A percentile compares a stretch with the other conserved stretches of the same genome.
Evolutionary conservation across 2,888 invertebrate species (phyloP).

Genomic region (Synergus umbraculus): DNA sequence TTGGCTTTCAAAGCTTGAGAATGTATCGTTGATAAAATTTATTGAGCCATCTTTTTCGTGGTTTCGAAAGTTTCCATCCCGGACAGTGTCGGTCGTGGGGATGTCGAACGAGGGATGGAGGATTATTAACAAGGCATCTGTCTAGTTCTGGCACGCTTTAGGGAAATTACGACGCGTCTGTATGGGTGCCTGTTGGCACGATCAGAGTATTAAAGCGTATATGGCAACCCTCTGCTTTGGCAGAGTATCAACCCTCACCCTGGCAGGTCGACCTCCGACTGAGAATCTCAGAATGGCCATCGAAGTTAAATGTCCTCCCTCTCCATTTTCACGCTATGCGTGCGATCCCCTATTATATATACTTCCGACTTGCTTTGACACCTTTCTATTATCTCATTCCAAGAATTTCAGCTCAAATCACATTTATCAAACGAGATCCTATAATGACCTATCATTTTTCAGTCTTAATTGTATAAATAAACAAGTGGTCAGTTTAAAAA

Average conservation of each 20-base stretch:
- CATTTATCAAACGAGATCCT: conserved; percentile 27
- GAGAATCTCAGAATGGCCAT: conserved; percentile 42
- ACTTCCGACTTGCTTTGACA: conserved; percentile 40
- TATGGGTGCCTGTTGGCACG: conserved; percentile 60
- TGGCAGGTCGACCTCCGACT: conserved; percentile 43
- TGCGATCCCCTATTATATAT: conserved; percentile 12
- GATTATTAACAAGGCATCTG: conserved; percentile 64
- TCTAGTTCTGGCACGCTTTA: conserved; percentile 60
- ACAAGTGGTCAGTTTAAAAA: neutral
- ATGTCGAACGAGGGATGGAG: conserved; percentile 26
- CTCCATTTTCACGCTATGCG: conserved; percentile 34
- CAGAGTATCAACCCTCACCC: conserved; percentile 53
- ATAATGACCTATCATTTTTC: neutral
- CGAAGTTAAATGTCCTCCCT: conserved; percentile 42
- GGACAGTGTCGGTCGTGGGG: conserved; percentile 10
- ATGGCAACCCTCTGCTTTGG: conserved; percentile 51
- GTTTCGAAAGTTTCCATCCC: conserved; percentile 27
- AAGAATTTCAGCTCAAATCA: neutral
- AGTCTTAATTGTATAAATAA: neutral
- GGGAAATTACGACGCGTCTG: conserved; percentile 57
- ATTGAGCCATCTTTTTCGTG: conserved; percentile 36
- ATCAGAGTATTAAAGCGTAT: conserved; percentile 60
- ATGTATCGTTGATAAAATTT: conserved; percentile 38
- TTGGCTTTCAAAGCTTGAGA: conserved; percentile 22
- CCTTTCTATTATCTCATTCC: conserved; percentile 13